These are phyloP conservation scores for Chamaetylas fuelleborni DNA, from an alignment of 2,113 vertebrate species.

Conservation along the genomic window DNA sequence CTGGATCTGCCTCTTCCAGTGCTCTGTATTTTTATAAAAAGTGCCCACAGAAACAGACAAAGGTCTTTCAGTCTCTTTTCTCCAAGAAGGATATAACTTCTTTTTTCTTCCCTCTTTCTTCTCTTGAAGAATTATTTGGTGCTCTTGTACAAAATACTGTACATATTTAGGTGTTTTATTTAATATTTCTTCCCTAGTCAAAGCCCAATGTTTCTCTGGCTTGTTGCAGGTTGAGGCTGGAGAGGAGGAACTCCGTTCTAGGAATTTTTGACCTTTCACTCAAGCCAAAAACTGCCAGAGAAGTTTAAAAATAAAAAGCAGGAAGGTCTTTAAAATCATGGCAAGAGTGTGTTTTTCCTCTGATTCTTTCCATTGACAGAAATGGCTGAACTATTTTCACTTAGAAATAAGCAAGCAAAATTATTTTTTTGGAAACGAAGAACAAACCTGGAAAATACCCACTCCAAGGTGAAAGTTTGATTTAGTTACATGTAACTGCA, in stretches of 20 bases:
- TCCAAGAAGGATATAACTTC: background rate
- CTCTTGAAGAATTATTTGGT: background rate
- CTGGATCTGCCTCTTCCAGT: background rate
- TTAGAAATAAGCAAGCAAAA: background rate
- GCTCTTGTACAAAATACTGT: background rate
- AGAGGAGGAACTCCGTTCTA: background rate
- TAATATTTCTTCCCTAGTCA: background rate
- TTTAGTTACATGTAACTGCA: background rate
- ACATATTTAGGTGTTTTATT: background rate
- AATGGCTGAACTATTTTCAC: background rate
- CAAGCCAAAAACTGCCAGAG: background rate
- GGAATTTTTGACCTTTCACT: background rate
- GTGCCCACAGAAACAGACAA: background rate
- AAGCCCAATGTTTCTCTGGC: background rate
- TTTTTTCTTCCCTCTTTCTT: background rate
- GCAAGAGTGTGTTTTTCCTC: background rate
- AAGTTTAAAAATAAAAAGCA: constrained; percentile 1
- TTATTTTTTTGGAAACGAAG: background rate
- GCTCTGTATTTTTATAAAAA: background rate
- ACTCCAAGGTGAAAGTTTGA: background rate
- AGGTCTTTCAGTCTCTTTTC: background rate
- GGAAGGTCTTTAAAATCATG: background rate
- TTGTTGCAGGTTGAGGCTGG: background rate
- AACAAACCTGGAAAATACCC: constrained; percentile 11
- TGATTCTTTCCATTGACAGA: constrained; percentile 7